These are phyloP conservation scores for Chaetodon trifasciatus DNA, from an alignment of 2,797 vertebrate species.

Conservation along the genomic window DNA sequence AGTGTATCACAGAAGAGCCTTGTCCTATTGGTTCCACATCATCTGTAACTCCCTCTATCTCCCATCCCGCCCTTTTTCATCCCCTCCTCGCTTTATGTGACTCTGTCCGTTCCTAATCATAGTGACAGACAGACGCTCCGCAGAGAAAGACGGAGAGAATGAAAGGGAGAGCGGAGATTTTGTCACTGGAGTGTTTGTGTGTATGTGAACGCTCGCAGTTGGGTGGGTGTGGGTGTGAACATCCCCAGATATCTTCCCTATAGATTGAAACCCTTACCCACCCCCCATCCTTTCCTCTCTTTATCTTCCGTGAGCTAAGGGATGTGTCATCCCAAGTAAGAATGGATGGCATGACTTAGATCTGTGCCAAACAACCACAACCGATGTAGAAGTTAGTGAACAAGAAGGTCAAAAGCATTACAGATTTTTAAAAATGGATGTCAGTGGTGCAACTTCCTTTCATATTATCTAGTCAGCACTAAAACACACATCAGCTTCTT, in stretches of 20 bases:
- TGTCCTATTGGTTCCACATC: conserved; percentile 79
- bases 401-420: conserved; percentile 23
- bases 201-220: conserved; percentile 60
- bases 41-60: conserved; percentile 73
- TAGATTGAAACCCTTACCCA: conserved; percentile 48
- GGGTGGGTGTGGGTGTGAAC: conserved; percentile 61
- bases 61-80: conserved; percentile 78
- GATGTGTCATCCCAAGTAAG: conserved; percentile 35
- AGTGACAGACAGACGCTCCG: conserved; percentile 86
- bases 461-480: conserved; percentile 42
- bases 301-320: conserved; percentile 23
- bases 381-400: conserved; percentile 8
- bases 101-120: conserved; percentile 82
- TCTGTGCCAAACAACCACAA: conserved; percentile 28
- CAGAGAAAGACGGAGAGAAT: conserved; percentile 80
- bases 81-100: conserved; percentile 76
- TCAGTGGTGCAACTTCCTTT: conserved; percentile 33
- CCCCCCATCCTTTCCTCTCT: conserved; percentile 38
- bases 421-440: conserved; percentile 15
- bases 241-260: conserved; percentile 60
- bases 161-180: conserved; percentile 77
- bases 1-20: conserved; percentile 70
- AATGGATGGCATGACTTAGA: conserved; percentile 5
- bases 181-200: conserved; percentile 71
- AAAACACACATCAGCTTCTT: conserved; percentile 55